These are phyloP conservation scores for Pomacea canaliculata DNA, from an alignment of 2,888 invertebrate genomes.

Conservation along the genomic window DNA sequence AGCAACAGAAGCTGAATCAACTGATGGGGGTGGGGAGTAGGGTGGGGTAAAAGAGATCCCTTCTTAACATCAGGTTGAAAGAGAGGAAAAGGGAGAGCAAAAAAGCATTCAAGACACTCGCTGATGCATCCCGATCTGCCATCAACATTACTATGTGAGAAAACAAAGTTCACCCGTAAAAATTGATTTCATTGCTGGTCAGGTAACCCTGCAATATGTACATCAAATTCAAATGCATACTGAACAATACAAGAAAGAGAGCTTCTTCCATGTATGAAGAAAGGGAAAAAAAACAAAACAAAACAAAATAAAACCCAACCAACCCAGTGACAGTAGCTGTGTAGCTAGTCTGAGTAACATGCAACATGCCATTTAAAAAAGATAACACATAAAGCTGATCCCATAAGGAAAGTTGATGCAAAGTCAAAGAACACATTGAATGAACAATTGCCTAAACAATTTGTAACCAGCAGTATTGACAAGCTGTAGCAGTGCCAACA, in stretches of 20 bases:
- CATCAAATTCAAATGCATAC: too few species aligned
- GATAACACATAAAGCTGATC: too few species aligned
- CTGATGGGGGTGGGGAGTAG: too few species aligned
- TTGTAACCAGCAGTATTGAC: too few species aligned
- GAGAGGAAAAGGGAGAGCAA: conserved; percentile 1
- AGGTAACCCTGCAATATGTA: too few species aligned
- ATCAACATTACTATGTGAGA: background rate
- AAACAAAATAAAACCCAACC: too few species aligned
- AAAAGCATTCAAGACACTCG: background rate
- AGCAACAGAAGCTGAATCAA: too few species aligned
- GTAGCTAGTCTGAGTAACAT: background rate
- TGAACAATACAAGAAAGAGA: too few species aligned
- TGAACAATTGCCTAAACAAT: too few species aligned
- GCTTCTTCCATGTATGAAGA: background rate
- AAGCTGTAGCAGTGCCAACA: conserved; percentile 1
- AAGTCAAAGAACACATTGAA: too few species aligned
- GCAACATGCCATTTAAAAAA: background rate
- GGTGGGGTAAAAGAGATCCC: background rate
- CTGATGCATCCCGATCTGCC: background rate
- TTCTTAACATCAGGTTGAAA: background rate
- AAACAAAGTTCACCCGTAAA: background rate
- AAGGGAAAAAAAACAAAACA: background rate
- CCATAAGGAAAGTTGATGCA: too few species aligned
- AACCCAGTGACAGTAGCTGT: background rate
- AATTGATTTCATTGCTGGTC: too few species aligned